These are phyloP conservation scores for Petrocephalus sullivani DNA, from an alignment of 2,797 vertebrate genomes.

Conservation along the genomic window DNA sequence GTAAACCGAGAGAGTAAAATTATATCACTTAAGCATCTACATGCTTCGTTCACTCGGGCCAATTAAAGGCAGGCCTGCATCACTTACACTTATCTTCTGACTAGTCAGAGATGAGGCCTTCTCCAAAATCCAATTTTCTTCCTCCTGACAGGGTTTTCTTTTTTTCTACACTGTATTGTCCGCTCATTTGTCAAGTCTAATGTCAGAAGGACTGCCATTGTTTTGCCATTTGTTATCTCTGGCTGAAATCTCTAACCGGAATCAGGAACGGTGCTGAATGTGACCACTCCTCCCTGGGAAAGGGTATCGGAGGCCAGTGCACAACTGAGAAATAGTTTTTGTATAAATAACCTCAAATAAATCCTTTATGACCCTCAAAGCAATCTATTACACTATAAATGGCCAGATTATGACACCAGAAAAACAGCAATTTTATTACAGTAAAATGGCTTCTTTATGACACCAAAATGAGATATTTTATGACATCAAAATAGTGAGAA, in stretches of 20 bases:
- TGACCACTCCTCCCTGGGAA: background rate
- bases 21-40: slow-evolving; percentile 71
- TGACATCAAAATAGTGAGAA: background rate
- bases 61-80: slow-evolving; percentile 68
- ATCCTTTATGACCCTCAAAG: background rate
- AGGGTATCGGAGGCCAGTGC: background rate
- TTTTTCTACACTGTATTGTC: slow-evolving; percentile 53
- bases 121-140: slow-evolving; percentile 73
- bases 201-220: slow-evolving; percentile 54
- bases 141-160: slow-evolving; percentile 60
- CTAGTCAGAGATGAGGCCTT: slow-evolving; percentile 63
- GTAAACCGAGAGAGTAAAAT: slow-evolving; percentile 71
- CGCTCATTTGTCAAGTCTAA: slow-evolving; percentile 65
- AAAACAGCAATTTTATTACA: background rate
- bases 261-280: background rate
- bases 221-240: slow-evolving; percentile 50
- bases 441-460: background rate
- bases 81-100: slow-evolving; percentile 59
- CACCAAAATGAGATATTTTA: background rate
- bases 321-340: background rate
- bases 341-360: background rate
- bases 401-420: background rate
- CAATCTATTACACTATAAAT: background rate
- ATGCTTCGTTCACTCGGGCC: slow-evolving; percentile 60
- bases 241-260: slow-evolving; percentile 41